phyloP scores from a whole-genome alignment of 2,888 invertebrate genomes.

The Drosophila ezoana region DNA sequence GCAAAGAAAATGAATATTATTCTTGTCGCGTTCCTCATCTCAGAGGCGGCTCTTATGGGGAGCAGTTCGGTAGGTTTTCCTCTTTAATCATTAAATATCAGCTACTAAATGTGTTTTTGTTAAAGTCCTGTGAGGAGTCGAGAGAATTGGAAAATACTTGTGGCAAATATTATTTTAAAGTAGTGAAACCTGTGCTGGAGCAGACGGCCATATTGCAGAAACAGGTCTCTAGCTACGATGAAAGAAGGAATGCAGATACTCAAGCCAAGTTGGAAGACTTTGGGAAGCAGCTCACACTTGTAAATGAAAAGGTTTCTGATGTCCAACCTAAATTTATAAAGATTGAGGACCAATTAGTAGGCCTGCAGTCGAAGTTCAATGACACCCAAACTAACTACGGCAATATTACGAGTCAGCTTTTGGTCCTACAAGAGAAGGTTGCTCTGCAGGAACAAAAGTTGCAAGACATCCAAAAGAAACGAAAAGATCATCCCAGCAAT shows the following conservation, averaged over 20 bases:
- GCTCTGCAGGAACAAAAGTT: not conserved
- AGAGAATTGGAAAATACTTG: constrained; percentile 9
- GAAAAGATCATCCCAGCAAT: not conserved
- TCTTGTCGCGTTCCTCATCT: not conserved
- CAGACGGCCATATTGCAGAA: not conserved
- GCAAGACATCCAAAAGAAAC: not conserved
- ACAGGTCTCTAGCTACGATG: not conserved
- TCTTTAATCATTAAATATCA: not conserved
- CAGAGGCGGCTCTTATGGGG: not conserved
- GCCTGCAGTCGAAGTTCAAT: not conserved
- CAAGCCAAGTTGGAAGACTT: not conserved
- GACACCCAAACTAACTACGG: too few relatives aligned
- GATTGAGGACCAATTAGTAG: not conserved
- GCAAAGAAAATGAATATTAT: not conserved
- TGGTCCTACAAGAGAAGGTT: not conserved
- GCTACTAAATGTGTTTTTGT: not conserved
- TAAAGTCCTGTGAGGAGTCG: constrained; percentile 4
- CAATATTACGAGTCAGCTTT: not conserved
- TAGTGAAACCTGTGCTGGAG: not conserved
- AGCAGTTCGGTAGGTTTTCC: not conserved
- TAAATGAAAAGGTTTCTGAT: not conserved
- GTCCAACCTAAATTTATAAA: not conserved
- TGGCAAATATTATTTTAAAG: constrained; percentile 14
- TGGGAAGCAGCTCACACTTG: not conserved
- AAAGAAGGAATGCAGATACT: not conserved